Conservation (phyloP, 53 echinoderm and acorn worm genomes). For the Patiria pectinifera region DNA sequence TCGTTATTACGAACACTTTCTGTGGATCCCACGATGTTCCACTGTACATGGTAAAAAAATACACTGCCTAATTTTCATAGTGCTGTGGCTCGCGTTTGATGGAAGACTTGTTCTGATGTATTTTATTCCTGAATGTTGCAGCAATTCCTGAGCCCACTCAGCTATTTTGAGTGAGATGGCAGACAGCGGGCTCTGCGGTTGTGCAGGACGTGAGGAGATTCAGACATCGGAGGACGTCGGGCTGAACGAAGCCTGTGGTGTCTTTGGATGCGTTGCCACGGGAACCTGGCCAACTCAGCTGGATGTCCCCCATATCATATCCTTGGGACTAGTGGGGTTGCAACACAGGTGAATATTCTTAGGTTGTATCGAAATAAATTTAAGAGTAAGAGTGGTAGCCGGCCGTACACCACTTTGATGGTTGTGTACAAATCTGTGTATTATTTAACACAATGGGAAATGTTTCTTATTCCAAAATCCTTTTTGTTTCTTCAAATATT, state of each 20-base stretch:
- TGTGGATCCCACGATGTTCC: no score
- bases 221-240: constrained; percentile 75
- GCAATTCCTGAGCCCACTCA: background rate
- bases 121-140: background rate
- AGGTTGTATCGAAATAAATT: background rate
- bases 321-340: constrained; percentile 87
- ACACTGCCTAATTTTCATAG: no score
- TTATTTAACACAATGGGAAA: no score
- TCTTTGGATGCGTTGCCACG: constrained; percentile 95
- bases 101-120: background rate
- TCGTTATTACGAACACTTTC: no score
- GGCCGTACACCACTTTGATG: no score
- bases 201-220: background rate
- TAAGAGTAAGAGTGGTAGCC: no score
- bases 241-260: constrained; percentile 90
- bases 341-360: constrained; percentile 84
- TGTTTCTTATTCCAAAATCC: no score
- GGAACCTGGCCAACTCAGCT: constrained; percentile 95
- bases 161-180: constrained; percentile 25
- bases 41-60: no score
- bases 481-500: no score
- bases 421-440: no score
- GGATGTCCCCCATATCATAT: constrained; percentile 89
- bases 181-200: constrained; percentile 2
- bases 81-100: no score